These are phyloP conservation scores for Oligia strigilis DNA, from an alignment of 2,888 invertebrate species.

Conservation along the genomic window DNA sequence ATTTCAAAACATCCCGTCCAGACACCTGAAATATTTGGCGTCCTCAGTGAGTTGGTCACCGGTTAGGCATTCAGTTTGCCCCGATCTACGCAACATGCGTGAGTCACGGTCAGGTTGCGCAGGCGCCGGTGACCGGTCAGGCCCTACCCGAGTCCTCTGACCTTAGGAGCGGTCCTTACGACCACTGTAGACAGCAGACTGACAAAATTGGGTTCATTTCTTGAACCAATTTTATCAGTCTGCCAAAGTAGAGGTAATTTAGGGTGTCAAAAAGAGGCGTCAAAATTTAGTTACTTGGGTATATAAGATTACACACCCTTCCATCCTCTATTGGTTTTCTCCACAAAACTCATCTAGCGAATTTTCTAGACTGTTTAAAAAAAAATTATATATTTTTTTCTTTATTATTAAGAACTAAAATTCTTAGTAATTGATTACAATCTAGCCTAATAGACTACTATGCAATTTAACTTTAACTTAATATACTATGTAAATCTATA, in stretches of 20 bases:
- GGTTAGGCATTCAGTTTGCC: slow-evolving; percentile 44
- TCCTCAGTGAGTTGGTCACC: slow-evolving; percentile 39
- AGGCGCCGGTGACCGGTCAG: slow-evolving; percentile 35
- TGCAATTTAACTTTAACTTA: no score
- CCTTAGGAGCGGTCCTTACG: slow-evolving; percentile 30
- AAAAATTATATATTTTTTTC: no score
- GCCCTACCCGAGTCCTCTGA: slow-evolving; percentile 43
- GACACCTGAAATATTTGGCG: background rate
- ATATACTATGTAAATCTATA: no score
- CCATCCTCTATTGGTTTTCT: background rate
- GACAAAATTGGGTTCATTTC: background rate
- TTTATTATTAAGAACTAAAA: no score
- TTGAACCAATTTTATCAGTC: background rate
- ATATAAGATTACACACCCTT: background rate
- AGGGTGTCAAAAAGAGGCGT: background rate
- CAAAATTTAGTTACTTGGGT: no score
- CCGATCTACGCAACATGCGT: slow-evolving; percentile 35
- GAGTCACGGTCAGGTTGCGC: slow-evolving; percentile 59
- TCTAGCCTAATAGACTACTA: no score
- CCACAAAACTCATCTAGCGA: background rate
- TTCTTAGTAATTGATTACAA: no score
- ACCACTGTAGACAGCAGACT: background rate
- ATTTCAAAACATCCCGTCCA: slow-evolving; percentile 1
- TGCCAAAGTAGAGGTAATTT: background rate
- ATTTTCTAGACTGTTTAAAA: background rate